Base-by-base conservation (phyloP, 1,140 invertebrate species). In the Bombus sibiricus region DNA sequence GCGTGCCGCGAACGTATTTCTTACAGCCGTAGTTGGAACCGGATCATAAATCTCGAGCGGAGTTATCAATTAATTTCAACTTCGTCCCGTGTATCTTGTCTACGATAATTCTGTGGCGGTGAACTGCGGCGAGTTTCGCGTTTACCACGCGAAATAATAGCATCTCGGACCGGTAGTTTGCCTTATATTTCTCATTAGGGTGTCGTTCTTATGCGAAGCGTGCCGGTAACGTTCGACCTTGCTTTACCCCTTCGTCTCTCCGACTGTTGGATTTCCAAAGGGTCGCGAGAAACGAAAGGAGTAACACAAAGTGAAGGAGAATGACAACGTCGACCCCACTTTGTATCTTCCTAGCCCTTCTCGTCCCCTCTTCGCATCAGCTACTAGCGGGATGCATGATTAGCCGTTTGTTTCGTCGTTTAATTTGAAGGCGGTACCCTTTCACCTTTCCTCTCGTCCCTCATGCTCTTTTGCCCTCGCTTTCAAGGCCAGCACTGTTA, bases 401-500 rank as follows among this genome's bases (percentile, higher is more conserved):
- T 94, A 93, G 93, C 93, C 90, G 93, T 94, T 94, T 94, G 93
- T 93, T 94, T 93, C 92, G 90, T 85, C 92, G 92, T 93, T 94
- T 94, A 94, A 94, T 94, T 93, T 89, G 86, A 92, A 90, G 85
- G 74, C 87, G 82, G 77, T 82, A 78, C 85, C 87, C 86, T 86
- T 83, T 87, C 75, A 57, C 74, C 76, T 64, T 41, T 43, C 37
- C 32, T 57, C 57, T 64, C 73, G 37, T 13, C 41, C 41, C 57
- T 22, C 13, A 0, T 8, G n/a, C 57, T 47, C 74, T 62, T 28
- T 53, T 18, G 12, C 68, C 25, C 28, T 15, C 57, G 71, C 28
- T 57, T 68, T 47, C 66, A 28, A 32, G 25, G 13, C 34, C 32
- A 72, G 73, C 86, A 85, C 90, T 62, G 85, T 77, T 74, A 85